Percentiles rank a stretch among this genome's conserved stretches.
Conservation (phyloP, 2,113 vertebrate species). For the Castor canadensis region DNA sequence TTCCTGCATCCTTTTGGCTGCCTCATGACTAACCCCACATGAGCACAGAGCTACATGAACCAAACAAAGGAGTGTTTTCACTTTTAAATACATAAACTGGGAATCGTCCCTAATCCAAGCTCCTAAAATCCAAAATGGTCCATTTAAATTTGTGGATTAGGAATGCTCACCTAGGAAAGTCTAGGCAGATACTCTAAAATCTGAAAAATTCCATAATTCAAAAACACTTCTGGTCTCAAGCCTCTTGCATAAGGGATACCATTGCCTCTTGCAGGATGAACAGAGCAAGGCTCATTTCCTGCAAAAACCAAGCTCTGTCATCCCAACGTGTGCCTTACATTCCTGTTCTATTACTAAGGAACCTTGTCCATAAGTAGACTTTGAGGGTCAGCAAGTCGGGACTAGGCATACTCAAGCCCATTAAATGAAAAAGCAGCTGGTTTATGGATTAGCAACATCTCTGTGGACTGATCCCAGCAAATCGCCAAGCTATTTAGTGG, state of each 20-base stretch:
- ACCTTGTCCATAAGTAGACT: conserved; percentile 2
- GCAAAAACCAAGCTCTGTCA: not conserved
- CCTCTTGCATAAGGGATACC: not conserved
- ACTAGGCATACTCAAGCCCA: not conserved
- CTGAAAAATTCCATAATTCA: not conserved
- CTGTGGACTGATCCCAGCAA: not conserved
- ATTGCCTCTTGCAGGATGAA: not conserved
- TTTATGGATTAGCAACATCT: not conserved
- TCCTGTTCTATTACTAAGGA: conserved; percentile 26
- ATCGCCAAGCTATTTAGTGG: not conserved
- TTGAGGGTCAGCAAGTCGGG: not conserved
- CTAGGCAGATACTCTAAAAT: not conserved
- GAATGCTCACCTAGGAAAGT: not conserved
- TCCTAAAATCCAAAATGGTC: not conserved
- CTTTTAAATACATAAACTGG: not conserved
- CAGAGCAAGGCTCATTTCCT: conserved; percentile 19
- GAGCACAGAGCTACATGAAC: not conserved
- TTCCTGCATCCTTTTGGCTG: not conserved
- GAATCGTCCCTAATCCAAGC: not conserved
- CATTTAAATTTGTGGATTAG: not conserved
- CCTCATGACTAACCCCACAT: not conserved
- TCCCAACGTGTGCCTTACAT: not conserved
- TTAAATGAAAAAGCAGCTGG: conserved; percentile 4
- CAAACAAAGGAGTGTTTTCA: not conserved
- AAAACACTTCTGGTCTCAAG: not conserved